Evolutionary conservation across 53 echinoderm and acorn worm species (phyloP).

Genomic region (Temnopleurus reevesii): DNA sequence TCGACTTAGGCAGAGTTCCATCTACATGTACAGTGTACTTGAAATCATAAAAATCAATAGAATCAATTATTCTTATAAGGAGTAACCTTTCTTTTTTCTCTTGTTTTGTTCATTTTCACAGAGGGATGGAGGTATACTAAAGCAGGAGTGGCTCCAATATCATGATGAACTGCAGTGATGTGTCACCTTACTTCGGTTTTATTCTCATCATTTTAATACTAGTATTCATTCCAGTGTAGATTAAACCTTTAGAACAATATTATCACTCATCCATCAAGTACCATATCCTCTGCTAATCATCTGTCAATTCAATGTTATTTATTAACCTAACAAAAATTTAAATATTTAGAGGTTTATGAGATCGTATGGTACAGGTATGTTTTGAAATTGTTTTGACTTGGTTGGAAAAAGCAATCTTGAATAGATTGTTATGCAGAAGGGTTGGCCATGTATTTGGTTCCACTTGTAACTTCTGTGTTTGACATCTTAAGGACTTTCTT

Average conservation of each 20-base stretch:
- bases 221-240: constrained; percentile 27
- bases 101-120: neutral
- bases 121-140: constrained; percentile 51
- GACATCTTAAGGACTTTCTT: too few relatives aligned
- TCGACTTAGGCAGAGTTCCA: too few relatives aligned
- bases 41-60: neutral
- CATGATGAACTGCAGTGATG: constrained; percentile 6
- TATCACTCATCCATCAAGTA: neutral
- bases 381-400: neutral
- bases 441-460: too few relatives aligned
- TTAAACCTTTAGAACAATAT: neutral
- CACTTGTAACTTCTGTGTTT: too few relatives aligned
- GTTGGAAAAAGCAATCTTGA: neutral
- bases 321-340: neutral
- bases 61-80: neutral
- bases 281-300: neutral
- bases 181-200: neutral
- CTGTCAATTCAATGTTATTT: neutral
- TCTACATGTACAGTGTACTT: too few relatives aligned
- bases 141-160: neutral
- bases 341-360: neutral
- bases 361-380: neutral
- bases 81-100: neutral
- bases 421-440: too few relatives aligned
- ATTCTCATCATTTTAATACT: neutral